phyloP scores from a whole-genome alignment of 2,113 vertebrate genomes.

The Albula glossodonta region DNA sequence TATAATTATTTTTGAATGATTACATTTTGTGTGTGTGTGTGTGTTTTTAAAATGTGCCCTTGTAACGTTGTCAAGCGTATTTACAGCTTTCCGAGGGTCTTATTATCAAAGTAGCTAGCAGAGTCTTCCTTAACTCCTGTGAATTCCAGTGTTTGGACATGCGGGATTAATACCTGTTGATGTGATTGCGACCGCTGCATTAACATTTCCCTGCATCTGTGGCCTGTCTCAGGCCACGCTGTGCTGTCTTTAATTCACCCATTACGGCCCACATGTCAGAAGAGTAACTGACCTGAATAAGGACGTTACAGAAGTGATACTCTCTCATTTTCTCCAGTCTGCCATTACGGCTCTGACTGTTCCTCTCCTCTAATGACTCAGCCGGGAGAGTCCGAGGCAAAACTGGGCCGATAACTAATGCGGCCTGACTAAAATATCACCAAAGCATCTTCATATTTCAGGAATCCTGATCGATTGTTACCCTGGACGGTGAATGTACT shows the following conservation, averaged over 20 bases:
- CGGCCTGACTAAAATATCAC: background rate
- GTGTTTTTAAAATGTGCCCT: too few relatives aligned
- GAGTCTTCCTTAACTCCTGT: background rate
- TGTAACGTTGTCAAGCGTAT: constrained; percentile 23
- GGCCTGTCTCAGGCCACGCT: background rate
- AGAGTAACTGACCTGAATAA: background rate
- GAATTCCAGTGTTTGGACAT: background rate
- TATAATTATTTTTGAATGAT: too few relatives aligned
- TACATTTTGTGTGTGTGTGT: too few relatives aligned
- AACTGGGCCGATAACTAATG: background rate
- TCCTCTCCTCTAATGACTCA: background rate
- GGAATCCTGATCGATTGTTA: background rate
- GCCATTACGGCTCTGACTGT: background rate
- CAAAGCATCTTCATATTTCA: background rate
- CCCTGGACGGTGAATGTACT: background rate
- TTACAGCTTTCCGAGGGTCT: background rate
- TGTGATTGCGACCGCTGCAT: background rate
- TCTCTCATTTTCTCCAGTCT: background rate
- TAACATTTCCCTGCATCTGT: background rate
- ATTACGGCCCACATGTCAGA: background rate
- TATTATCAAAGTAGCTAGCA: background rate
- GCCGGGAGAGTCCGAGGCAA: background rate
- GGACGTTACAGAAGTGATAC: background rate
- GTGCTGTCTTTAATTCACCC: background rate
- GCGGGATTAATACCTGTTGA: background rate